Evolutionary conservation across 2,113 vertebrate species (phyloP).

Genomic region (Coturnix japonica): DNA sequence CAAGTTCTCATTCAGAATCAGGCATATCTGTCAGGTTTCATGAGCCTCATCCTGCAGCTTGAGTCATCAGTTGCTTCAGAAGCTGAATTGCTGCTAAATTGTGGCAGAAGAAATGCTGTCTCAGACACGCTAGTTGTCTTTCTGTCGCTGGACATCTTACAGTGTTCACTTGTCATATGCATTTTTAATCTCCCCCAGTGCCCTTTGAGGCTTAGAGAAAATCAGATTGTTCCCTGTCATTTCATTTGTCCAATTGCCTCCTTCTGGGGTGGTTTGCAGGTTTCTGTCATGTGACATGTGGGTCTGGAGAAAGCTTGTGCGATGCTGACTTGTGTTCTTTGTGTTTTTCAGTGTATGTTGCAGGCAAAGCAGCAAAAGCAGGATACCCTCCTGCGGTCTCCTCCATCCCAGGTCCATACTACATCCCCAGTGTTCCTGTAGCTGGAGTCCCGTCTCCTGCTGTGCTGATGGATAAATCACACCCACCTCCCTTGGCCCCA

Average conservation of each 20-base stretch:
- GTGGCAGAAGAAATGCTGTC: rapidly evolving
- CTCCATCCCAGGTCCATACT: constrained; percentile 89
- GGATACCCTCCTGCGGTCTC: constrained; percentile 82
- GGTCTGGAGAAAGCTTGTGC: not conserved
- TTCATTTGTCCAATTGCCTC: not conserved
- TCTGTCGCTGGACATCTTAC: not conserved
- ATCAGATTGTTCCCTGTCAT: not conserved
- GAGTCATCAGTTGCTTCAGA: constrained; percentile 28
- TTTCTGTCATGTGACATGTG: rapidly evolving
- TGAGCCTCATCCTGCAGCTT: constrained; percentile 13
- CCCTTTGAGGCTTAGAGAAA: not conserved
- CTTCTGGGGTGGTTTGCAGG: not conserved
- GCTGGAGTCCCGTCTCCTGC: constrained; percentile 84
- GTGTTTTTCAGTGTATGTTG: constrained; percentile 89
- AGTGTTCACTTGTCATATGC: not conserved
- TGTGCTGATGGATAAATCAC: constrained; percentile 85
- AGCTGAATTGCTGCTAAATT: not conserved
- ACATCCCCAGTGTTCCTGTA: constrained; percentile 89
- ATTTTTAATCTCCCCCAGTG: not conserved
- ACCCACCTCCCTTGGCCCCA: constrained; percentile 82
- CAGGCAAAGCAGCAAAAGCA: constrained; percentile 91
- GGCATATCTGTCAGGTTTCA: constrained; percentile 23
- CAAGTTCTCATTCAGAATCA: constrained; percentile 2
- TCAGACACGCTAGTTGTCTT: not conserved
- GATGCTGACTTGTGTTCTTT: constrained; percentile 46